These are phyloP conservation scores for Drosophila nr. perissopoda DNA, from an alignment of 2,888 invertebrate genomes.

Conservation along the genomic window DNA sequence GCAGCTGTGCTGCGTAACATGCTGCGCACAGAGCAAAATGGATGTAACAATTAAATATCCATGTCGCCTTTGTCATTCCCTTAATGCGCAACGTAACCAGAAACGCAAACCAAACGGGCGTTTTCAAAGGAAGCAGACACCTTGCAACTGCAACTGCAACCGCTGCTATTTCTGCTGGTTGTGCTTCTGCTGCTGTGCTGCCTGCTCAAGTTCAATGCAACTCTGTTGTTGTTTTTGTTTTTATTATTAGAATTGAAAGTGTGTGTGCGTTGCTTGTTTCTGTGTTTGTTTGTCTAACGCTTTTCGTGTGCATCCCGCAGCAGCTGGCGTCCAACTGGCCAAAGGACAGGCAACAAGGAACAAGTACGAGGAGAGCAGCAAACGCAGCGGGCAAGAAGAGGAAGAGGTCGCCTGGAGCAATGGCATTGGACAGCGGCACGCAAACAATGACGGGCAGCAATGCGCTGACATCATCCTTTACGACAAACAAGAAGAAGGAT, in stretches of 20 bases:
- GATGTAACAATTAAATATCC: constrained; percentile 34
- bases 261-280: constrained; percentile 15
- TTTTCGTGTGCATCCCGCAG: constrained; percentile 42
- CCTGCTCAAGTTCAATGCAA: constrained; percentile 33
- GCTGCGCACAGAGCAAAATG: constrained; percentile 41
- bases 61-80: constrained; percentile 37
- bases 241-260: constrained; percentile 29
- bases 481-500: constrained; percentile 84
- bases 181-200: constrained; percentile 7
- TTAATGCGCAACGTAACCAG: constrained; percentile 38
- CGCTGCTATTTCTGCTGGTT: background rate
- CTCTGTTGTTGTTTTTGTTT: constrained; percentile 18
- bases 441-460: constrained; percentile 82
- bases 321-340: constrained; percentile 24
- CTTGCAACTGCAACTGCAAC: constrained; percentile 39
- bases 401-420: constrained; percentile 46
- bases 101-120: constrained; percentile 35
- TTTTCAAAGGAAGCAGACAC: constrained; percentile 25
- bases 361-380: background rate
- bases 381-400: constrained; percentile 1
- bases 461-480: constrained; percentile 84
- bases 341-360: constrained; percentile 20
- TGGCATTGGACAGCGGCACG: constrained; percentile 83
- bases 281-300: constrained; percentile 24
- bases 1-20: constrained; percentile 55